These are phyloP conservation scores for Coryphaenoides rupestris DNA, from an alignment of 2,113 vertebrate species.

Conservation along the genomic window DNA sequence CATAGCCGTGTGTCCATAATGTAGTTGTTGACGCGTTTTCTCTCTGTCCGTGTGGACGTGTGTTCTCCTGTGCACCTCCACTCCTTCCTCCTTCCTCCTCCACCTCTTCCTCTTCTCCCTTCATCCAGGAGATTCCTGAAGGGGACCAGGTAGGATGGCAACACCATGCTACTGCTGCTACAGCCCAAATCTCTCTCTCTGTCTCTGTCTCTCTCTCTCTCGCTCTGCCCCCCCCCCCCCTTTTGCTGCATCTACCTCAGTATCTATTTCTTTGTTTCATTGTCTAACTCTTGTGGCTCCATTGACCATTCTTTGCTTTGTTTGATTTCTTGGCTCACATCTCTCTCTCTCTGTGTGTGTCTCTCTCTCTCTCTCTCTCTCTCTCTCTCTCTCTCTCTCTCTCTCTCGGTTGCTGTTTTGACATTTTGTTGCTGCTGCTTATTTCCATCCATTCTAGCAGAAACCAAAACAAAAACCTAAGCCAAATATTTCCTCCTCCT, in stretches of 20 bases:
- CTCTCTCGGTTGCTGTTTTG: constrained; percentile 53
- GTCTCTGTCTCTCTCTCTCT: constrained; percentile 52
- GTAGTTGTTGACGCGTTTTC: constrained; percentile 98
- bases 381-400: constrained; percentile 17
- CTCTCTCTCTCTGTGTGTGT: not conserved
- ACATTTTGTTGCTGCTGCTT: constrained; percentile 81
- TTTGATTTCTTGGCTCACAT: not conserved
- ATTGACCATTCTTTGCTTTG: constrained; percentile 33
- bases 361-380: not conserved
- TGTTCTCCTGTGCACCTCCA: constrained; percentile 87
- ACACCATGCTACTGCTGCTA: constrained; percentile 72
- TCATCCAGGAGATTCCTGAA: constrained; percentile 98
- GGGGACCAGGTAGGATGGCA: constrained; percentile 96
- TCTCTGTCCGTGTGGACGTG: constrained; percentile 80
- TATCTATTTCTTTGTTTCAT: constrained; percentile 1
- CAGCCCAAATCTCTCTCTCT: constrained; percentile 57
- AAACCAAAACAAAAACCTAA: constrained; percentile 67
- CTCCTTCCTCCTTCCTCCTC: constrained; percentile 55
- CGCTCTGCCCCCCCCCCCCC: constrained; percentile 44
- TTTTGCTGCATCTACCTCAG: not conserved
- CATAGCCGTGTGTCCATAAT: constrained; percentile 72
- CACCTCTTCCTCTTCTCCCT: constrained; percentile 65
- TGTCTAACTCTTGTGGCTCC: constrained; percentile 2
- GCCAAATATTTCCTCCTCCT: constrained; percentile 69
- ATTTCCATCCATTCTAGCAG: constrained; percentile 79